Evolutionary conservation across 1,140 invertebrate species (phyloP).

Genomic region (Agrypnia vestita): DNA sequence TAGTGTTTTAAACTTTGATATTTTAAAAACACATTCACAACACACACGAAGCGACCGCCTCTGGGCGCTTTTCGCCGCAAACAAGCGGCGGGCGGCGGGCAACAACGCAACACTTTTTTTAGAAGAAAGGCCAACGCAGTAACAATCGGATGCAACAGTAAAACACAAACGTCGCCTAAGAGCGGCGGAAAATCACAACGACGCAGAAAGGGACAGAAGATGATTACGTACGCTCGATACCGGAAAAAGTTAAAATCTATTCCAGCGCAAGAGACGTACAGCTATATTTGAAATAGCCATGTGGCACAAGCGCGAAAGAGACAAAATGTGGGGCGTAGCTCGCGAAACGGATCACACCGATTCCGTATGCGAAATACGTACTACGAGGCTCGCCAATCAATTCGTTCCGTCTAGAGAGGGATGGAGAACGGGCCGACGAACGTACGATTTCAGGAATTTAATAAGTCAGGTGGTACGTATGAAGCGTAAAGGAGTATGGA

Average conservation of each 20-base stretch:
- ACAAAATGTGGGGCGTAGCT: conserved; percentile 36
- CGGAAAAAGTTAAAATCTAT: conserved; percentile 16
- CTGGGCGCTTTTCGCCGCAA: conserved; percentile 33
- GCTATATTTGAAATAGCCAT: not conserved
- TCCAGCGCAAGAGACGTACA: conserved; percentile 24
- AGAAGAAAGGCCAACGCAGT: conserved; percentile 49
- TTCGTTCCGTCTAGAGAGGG: conserved; percentile 24
- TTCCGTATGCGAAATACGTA: conserved; percentile 24
- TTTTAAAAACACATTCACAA: conserved; percentile 18
- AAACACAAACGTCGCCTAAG: conserved; percentile 63
- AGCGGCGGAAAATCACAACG: conserved; percentile 23
- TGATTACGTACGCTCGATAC: not conserved
- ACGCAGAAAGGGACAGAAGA: conserved; percentile 23
- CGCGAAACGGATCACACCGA: conserved; percentile 24
- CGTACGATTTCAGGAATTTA: not conserved
- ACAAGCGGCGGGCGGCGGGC: conserved; percentile 39
- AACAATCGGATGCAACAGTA: conserved; percentile 57
- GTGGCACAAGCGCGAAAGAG: conserved; percentile 9
- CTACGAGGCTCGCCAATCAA: conserved; percentile 13
- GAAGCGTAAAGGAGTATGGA: not conserved
- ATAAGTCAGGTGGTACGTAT: conserved; percentile 17
- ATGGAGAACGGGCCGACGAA: not conserved
- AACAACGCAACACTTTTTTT: conserved; percentile 44
- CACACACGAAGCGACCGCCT: conserved; percentile 9
- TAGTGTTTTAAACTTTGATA: conserved; percentile 3